Conservation (phyloP, 2,797 vertebrate species). For the Merluccius polli region DNA sequence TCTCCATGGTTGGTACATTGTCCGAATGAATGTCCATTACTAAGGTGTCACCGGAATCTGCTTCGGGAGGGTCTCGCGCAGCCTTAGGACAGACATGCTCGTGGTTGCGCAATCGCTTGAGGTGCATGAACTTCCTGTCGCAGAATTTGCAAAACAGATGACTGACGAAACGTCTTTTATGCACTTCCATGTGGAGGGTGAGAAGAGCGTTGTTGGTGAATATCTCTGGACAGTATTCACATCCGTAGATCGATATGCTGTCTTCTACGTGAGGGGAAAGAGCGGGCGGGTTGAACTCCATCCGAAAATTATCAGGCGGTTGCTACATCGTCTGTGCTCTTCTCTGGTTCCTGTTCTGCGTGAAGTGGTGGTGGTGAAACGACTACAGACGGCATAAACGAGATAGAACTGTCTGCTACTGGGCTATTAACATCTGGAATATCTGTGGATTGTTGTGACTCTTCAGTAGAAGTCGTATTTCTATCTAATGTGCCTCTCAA, state of each 20-base stretch:
- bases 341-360: constrained; percentile 53
- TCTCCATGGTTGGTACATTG: constrained; percentile 40
- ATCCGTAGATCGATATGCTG: constrained; percentile 74
- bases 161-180: constrained; percentile 83
- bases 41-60: constrained; percentile 56
- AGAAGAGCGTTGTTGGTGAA: constrained; percentile 81
- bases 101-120: constrained; percentile 85
- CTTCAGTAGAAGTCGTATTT: constrained; percentile 48
- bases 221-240: constrained; percentile 82
- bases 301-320: constrained; percentile 42
- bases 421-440: constrained; percentile 40
- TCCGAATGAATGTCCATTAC: constrained; percentile 35
- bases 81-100: constrained; percentile 82
- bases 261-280: constrained; percentile 67
- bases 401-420: constrained; percentile 35
- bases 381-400: constrained; percentile 27
- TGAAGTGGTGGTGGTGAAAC: constrained; percentile 53
- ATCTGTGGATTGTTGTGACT: constrained; percentile 42
- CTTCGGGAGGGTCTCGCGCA: constrained; percentile 55
- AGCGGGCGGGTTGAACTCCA: constrained; percentile 62
- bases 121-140: constrained; percentile 87
- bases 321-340: constrained; percentile 32
- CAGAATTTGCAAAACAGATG: constrained; percentile 89
- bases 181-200: constrained; percentile 81
- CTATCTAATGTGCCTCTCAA: constrained; percentile 51